phyloP scores from a whole-genome alignment of 2,797 vertebrate genomes.

The Micrastur ruficollis region DNA sequence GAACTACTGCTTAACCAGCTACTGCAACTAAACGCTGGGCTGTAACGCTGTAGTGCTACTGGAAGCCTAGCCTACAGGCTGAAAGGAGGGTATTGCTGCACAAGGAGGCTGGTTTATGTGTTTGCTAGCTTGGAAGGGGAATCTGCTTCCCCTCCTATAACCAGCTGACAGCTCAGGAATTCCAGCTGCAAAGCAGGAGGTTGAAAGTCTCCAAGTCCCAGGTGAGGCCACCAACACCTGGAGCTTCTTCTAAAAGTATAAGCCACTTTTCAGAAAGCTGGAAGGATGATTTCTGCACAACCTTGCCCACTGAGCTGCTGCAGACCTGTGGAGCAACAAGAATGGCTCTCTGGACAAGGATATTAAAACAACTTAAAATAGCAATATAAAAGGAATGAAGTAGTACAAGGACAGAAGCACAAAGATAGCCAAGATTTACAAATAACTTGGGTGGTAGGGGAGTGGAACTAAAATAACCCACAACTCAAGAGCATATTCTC shows the following conservation, averaged over 20 bases:
- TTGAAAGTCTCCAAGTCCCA: neutral
- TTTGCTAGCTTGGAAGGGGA: neutral
- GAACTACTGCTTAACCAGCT: neutral
- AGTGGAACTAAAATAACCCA: neutral
- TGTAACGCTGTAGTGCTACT: neutral
- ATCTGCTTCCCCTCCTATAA: neutral
- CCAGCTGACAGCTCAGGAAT: neutral
- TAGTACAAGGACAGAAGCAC: neutral
- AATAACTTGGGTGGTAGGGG: neutral
- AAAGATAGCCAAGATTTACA: neutral
- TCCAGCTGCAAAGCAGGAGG: neutral
- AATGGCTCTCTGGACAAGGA: neutral
- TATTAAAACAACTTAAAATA: neutral
- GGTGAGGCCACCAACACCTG: neutral
- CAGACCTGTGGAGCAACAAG: neutral
- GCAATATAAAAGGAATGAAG: neutral
- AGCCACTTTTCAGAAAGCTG: neutral
- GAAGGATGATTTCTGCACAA: neutral
- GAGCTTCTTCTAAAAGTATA: neutral
- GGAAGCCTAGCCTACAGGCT: neutral
- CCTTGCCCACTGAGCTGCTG: neutral
- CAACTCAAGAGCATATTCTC: neutral
- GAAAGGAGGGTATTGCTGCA: neutral
- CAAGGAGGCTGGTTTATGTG: neutral
- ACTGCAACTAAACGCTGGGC: rapidly evolving